Percentiles rank a stretch among this genome's conserved stretches.
These are phyloP conservation scores for Ceyx margarethae DNA, from an alignment of 2,113 vertebrate species.

Conservation along the genomic window DNA sequence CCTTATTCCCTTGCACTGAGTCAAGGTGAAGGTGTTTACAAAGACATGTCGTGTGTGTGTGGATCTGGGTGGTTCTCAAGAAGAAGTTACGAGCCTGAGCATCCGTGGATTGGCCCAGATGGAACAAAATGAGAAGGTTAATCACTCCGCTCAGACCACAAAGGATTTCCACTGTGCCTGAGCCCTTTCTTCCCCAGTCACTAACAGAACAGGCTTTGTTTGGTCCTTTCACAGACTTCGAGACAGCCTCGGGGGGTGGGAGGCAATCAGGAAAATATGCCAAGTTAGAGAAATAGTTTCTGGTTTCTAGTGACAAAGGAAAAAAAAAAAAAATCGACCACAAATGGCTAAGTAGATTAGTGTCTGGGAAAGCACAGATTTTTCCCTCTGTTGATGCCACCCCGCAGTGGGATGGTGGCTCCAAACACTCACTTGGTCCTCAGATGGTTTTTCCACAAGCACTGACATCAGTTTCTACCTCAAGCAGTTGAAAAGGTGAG, in stretches of 20 bases:
- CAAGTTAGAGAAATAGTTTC: not conserved
- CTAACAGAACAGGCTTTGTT: not conserved
- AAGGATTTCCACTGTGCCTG: not conserved
- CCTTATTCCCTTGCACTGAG: slow-evolving; percentile 45
- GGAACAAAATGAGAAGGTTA: slow-evolving; percentile 70
- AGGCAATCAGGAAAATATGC: not conserved
- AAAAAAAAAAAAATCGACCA: not conserved
- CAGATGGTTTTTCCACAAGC: not conserved
- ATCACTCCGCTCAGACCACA: not conserved
- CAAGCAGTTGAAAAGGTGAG: not conserved
- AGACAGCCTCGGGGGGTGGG: not conserved
- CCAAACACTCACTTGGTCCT: not conserved
- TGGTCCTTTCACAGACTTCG: not conserved
- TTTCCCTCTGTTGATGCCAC: not conserved
- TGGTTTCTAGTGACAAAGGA: not conserved
- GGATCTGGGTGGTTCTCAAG: slow-evolving; percentile 62
- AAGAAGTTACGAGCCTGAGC: slow-evolving; percentile 73
- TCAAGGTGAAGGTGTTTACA: slow-evolving; percentile 71
- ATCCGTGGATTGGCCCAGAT: slow-evolving; percentile 75
- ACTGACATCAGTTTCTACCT: not conserved
- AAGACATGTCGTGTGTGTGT: slow-evolving; percentile 69
- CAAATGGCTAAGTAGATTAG: not conserved
- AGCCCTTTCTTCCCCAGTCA: not conserved
- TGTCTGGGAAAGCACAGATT: not conserved
- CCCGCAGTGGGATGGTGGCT: not conserved